Conservation (phyloP, 2,888 invertebrate genomes). For the Drosophila prostipennis region DNA sequence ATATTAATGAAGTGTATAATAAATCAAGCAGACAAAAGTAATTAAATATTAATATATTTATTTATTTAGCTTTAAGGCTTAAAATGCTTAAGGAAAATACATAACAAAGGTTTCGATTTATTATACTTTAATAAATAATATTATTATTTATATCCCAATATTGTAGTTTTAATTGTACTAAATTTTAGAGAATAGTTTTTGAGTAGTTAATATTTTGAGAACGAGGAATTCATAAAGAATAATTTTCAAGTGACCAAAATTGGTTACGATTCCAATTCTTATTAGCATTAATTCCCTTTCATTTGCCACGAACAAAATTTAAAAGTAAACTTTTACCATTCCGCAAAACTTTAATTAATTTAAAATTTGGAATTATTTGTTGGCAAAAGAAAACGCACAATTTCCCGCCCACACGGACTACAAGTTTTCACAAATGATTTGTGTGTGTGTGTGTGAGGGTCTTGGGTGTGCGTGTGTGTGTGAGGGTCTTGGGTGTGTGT, state of each 20-base stretch:
- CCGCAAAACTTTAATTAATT: constrained; percentile 36
- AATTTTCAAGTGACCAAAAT: not conserved
- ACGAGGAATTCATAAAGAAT: not conserved
- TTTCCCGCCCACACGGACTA: not conserved
- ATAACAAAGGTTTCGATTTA: no score
- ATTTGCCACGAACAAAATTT: constrained; percentile 7
- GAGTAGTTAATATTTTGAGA: not conserved
- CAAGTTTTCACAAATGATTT: constrained; percentile 19
- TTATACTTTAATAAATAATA: no score
- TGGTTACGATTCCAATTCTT: not conserved
- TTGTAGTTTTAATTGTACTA: no score
- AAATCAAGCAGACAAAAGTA: no score
- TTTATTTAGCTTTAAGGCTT: no score
- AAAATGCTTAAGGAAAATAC: no score
- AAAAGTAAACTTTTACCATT: constrained; percentile 19
- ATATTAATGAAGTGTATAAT: no score
- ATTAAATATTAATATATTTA: no score
- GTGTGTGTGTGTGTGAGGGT: constrained; percentile 3
- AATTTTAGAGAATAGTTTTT: no score
- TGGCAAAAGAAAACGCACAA: constrained; percentile 6
- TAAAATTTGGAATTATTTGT: constrained; percentile 33
- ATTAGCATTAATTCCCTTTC: constrained; percentile 4
- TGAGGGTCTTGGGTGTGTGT: no score
- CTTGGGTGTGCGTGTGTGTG: constrained; percentile 13
- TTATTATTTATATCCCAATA: no score